Percentiles rank a stretch among this genome's conserved stretches.
These are phyloP conservation scores for Carlito syrichta DNA, from an alignment of 2,113 vertebrate genomes.

Conservation along the genomic window DNA sequence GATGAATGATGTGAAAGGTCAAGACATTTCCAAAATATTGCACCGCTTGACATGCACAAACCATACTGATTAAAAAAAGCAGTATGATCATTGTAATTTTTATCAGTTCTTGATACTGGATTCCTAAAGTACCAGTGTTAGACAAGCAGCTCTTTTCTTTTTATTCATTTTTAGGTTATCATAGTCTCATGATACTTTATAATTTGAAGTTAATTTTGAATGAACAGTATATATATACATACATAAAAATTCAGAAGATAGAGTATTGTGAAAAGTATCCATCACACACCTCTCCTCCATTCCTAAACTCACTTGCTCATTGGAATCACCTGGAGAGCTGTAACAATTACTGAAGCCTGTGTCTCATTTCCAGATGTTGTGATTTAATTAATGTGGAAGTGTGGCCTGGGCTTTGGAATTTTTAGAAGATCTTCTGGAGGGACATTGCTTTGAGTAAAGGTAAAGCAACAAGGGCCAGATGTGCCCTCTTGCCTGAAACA, in stretches of 20 bases:
- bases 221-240: not conserved
- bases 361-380: not conserved
- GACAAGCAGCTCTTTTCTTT: not conserved
- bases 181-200: not conserved
- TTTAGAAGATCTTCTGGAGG: not conserved
- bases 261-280: not conserved
- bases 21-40: not conserved
- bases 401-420: not conserved
- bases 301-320: not conserved
- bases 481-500: not conserved
- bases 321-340: not conserved
- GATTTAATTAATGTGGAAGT: not conserved
- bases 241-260: not conserved
- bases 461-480: not conserved
- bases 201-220: not conserved
- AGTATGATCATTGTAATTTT: not conserved
- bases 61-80: not conserved
- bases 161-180: not conserved
- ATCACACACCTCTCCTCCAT: not conserved
- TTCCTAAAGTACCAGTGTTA: not conserved
- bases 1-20: not conserved
- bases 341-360: not conserved
- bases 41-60: not conserved
- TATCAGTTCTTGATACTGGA: not conserved
- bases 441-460: not conserved